A percentile compares a stretch with the other conserved stretches of the same genome.
phyloP scores from a whole-genome alignment of 30 jellyfish, hydroid and myxozoan species.

The Aurelia coerulea region DNA sequence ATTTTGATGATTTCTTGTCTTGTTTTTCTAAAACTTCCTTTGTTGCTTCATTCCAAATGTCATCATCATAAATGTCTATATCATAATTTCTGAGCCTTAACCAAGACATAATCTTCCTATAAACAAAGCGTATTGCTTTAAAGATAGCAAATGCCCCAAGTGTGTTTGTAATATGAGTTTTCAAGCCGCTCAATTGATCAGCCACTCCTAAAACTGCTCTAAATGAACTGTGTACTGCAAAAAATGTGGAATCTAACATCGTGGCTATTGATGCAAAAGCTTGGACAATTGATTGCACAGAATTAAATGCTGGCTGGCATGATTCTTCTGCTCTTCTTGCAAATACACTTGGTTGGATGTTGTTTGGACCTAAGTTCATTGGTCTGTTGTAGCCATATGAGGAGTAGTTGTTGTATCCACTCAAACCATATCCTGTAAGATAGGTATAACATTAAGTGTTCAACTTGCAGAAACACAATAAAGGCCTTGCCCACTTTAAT shows the following conservation, averaged over 20 bases:
- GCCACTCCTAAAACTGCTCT: slow-evolving; percentile 93
- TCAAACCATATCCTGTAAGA: too few species aligned
- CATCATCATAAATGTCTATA: slow-evolving; percentile 35
- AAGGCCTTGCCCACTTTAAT: too few species aligned
- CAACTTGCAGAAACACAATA: too few species aligned
- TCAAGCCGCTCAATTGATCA: slow-evolving; percentile 71
- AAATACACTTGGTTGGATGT: slow-evolving; percentile 43
- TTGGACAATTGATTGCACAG: slow-evolving; percentile 81
- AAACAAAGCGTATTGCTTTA: slow-evolving; percentile 34
- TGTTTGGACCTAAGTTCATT: slow-evolving; percentile 34
- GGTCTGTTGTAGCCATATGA: slow-evolving; percentile 27
- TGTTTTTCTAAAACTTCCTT: slow-evolving; percentile 27
- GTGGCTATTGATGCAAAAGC: slow-evolving; percentile 90
- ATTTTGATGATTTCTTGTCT: slow-evolving; percentile 39
- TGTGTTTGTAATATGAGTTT: slow-evolving; percentile 61
- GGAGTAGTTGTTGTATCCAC: not conserved
- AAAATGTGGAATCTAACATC: slow-evolving; percentile 92
- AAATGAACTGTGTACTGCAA: slow-evolving; percentile 91
- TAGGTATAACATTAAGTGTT: too few species aligned
- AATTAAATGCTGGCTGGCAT: slow-evolving; percentile 77
- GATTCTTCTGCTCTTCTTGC: slow-evolving; percentile 65
- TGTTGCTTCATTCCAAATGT: slow-evolving; percentile 57
- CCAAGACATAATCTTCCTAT: slow-evolving; percentile 58
- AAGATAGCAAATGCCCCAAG: slow-evolving; percentile 73
- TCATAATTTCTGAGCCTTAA: slow-evolving; percentile 46